Evolutionary conservation across 2,888 invertebrate species (phyloP).

Genomic region (Hydropsyche betteni): DNA sequence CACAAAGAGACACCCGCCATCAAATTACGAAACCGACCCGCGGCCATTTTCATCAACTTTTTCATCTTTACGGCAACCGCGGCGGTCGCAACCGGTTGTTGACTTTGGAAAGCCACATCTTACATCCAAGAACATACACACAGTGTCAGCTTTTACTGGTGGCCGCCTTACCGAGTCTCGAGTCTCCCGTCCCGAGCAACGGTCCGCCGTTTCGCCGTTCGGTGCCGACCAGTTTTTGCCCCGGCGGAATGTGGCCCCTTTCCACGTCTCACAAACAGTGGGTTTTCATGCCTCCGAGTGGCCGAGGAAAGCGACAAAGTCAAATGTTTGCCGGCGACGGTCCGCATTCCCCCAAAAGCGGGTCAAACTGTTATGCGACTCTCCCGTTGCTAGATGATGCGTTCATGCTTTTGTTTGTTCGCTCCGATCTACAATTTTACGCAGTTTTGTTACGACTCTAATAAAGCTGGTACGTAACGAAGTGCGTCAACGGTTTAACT

Average conservation of each 20-base stretch:
- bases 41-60: slow-evolving; percentile 17
- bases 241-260: slow-evolving; percentile 27
- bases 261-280: slow-evolving; percentile 11
- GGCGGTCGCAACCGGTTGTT: slow-evolving; percentile 31
- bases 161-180: slow-evolving; percentile 38
- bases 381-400: too few relatives aligned
- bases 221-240: slow-evolving; percentile 34
- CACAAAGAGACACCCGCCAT: too few relatives aligned
- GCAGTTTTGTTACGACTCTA: not conserved
- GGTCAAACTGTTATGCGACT: slow-evolving; percentile 22
- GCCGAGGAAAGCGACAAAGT: too few relatives aligned
- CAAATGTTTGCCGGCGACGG: not conserved
- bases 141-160: slow-evolving; percentile 14
- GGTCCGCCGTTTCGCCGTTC: slow-evolving; percentile 25
- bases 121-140: too few relatives aligned
- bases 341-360: slow-evolving; percentile 28
- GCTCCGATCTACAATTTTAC: not conserved
- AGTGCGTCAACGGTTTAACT: too few relatives aligned
- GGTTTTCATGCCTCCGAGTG: not conserved
- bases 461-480: too few relatives aligned
- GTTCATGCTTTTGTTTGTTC: too few relatives aligned
- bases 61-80: not conserved
- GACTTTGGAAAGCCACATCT: slow-evolving; percentile 34
- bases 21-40: not conserved
- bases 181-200: slow-evolving; percentile 16